A percentile compares a stretch with the other conserved stretches of the same genome.
Conservation (phyloP, 2,797 vertebrate species). For the Limosa lapponica region DNA sequence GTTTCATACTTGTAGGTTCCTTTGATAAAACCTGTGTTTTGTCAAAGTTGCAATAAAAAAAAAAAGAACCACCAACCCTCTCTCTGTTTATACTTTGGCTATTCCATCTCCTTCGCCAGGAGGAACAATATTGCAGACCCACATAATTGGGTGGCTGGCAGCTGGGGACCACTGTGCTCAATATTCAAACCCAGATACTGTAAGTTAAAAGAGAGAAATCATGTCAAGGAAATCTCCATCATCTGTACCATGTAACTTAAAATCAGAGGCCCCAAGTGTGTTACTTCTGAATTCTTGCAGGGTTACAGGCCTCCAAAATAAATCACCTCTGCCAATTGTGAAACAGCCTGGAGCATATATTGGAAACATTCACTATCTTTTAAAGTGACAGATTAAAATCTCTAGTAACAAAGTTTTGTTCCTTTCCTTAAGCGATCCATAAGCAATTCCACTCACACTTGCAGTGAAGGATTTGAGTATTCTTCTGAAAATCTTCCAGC, state of each 20-base stretch:
- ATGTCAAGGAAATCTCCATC: neutral
- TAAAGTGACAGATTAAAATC: constrained; percentile 30
- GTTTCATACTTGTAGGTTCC: neutral
- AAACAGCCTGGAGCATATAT: neutral
- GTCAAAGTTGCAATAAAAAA: neutral
- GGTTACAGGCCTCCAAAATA: constrained; percentile 19
- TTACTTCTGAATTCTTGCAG: constrained; percentile 27
- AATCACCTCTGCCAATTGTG: constrained; percentile 10
- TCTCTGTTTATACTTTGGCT: neutral
- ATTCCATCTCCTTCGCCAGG: neutral
- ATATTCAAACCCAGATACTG: neutral
- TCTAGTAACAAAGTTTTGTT: neutral
- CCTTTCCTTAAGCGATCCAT: neutral
- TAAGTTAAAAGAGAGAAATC: neutral
- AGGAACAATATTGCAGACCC: neutral
- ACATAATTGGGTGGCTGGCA: neutral
- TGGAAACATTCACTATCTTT: constrained; percentile 18
- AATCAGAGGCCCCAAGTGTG: neutral
- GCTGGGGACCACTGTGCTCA: neutral
- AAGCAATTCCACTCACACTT: neutral
- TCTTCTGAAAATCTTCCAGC: neutral
- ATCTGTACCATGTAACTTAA: neutral
- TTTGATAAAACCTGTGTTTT: neutral
- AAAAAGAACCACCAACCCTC: neutral
- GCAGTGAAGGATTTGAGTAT: neutral